Base-by-base conservation (phyloP, 2,797 vertebrate species). In the Pangasius krempfi region DNA sequence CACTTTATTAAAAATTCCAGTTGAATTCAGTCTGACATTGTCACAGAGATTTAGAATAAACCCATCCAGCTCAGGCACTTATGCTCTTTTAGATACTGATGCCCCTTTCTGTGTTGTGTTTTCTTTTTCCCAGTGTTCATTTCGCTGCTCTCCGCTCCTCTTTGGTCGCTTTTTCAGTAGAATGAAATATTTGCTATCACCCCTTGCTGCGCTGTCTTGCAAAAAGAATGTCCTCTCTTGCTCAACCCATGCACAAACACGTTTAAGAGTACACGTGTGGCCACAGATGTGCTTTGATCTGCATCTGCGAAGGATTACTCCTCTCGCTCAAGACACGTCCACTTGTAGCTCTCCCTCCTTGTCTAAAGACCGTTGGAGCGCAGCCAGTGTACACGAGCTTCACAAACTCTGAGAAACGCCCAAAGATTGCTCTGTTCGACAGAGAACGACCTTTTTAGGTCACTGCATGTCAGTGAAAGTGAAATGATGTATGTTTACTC, bases 271-370 rank as follows among this genome's bases (percentile, higher is more conserved):
- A 85, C 87, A 85, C 79, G 33, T 58, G n/a, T 66, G 64, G 27
- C 82, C 60, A 78, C 90, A 90, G 85, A 91, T 90, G 90, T 89
- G 87, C 91, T 90, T 88, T 88, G 62, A 92, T 91, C 85, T 27
- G 25, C 92, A 92, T 92, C 76, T 84, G 81, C 8, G 8, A 22
- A 37, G 20, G 56, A 68, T 84, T 50, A 50, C 16, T 30, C 40
- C 0, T 84, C 58, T 30, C 14, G 37, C 22, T 82, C 81, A 50
- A 18, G 81, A 83, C 58, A 27, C 30, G 10, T 60, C n/a, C 75
- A 40, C 27, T 22, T 30, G 8, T 22, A 22, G 52, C 52, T 60
- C 56, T 81, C 50, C 52, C 64, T 82, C 40, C 52, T 20, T 40
- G 16, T 58, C 78, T 87, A 14, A 87, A 68, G 60, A 40, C 27